phyloP scores from a whole-genome alignment of 1,140 invertebrate species.

The Tribolium castaneum region DNA sequence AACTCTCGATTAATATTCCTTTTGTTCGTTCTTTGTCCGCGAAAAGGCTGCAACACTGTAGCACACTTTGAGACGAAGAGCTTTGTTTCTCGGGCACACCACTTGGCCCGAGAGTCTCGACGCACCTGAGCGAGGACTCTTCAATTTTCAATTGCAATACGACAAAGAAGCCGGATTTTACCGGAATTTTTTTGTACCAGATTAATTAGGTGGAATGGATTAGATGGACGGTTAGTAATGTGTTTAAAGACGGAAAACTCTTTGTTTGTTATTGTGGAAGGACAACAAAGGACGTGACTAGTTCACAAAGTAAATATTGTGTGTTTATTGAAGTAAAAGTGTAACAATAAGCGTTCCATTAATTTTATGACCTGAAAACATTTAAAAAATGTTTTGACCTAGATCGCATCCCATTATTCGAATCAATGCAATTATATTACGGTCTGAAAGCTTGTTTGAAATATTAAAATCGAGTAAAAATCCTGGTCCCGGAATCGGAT shows the following conservation, averaged over 20 bases:
- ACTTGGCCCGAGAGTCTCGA: constrained; percentile 24
- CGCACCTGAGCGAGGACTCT: constrained; percentile 28
- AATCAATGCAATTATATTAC: background rate
- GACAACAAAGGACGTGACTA: background rate
- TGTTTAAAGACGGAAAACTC: background rate
- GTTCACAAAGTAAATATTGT: background rate
- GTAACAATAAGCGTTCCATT: background rate
- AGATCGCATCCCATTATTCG: background rate
- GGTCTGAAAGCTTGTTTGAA: background rate
- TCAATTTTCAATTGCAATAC: constrained; percentile 30
- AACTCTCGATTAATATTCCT: constrained; percentile 3
- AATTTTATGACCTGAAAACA: background rate
- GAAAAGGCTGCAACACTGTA: constrained; percentile 33
- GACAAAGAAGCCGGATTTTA: background rate
- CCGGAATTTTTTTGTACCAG: background rate
- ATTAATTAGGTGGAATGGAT: background rate
- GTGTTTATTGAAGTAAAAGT: constrained; percentile 12
- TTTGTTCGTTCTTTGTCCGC: constrained; percentile 31
- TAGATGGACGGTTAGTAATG: background rate
- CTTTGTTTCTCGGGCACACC: constrained; percentile 37
- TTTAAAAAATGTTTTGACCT: background rate
- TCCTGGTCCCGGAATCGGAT: background rate
- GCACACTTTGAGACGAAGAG: constrained; percentile 24
- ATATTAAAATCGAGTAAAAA: background rate
- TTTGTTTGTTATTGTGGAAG: constrained; percentile 3